Percentiles rank a stretch among this genome's conserved stretches.
phyloP scores from a whole-genome alignment of 1,140 invertebrate genomes.

The Zophobas atratus region DNA sequence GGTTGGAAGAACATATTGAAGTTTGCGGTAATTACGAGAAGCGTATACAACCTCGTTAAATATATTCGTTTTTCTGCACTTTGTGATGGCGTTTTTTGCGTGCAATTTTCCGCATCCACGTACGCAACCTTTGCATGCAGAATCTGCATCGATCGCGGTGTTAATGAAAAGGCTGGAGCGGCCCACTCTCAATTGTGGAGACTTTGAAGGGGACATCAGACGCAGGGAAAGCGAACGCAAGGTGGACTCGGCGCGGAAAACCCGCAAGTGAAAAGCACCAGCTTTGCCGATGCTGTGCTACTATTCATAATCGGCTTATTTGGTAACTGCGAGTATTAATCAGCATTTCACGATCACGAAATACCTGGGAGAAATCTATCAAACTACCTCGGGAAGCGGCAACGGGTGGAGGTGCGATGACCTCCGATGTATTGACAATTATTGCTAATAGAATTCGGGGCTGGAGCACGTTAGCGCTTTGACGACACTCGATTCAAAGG shows the following conservation, averaged over 20 bases:
- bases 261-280: slow-evolving; percentile 8
- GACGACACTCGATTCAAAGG: slow-evolving; percentile 2
- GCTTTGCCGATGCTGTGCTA: background rate
- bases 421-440: slow-evolving; percentile 27
- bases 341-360: slow-evolving; percentile 2
- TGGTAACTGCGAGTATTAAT: slow-evolving; percentile 14
- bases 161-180: slow-evolving; percentile 39
- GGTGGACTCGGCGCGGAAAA: slow-evolving; percentile 15
- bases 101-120: slow-evolving; percentile 41
- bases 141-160: slow-evolving; percentile 33
- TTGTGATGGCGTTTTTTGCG: slow-evolving; percentile 35
- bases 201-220: slow-evolving; percentile 38
- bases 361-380: slow-evolving; percentile 11
- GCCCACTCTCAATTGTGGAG: slow-evolving; percentile 39
- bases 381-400: slow-evolving; percentile 4
- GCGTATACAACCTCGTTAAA: slow-evolving; percentile 33
- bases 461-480: slow-evolving; percentile 6
- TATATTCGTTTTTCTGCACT: slow-evolving; percentile 40
- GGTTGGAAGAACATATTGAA: slow-evolving; percentile 40
- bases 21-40: slow-evolving; percentile 23
- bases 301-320: slow-evolving; percentile 38
- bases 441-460: slow-evolving; percentile 26
- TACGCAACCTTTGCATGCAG: slow-evolving; percentile 39
- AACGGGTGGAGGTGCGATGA: background rate
- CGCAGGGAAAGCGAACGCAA: slow-evolving; percentile 3